Evolutionary conservation across 2,797 vertebrate species (phyloP), one percentile per base, ranked within the genome.

Genomic region (Siniperca scherzeri): DNA sequence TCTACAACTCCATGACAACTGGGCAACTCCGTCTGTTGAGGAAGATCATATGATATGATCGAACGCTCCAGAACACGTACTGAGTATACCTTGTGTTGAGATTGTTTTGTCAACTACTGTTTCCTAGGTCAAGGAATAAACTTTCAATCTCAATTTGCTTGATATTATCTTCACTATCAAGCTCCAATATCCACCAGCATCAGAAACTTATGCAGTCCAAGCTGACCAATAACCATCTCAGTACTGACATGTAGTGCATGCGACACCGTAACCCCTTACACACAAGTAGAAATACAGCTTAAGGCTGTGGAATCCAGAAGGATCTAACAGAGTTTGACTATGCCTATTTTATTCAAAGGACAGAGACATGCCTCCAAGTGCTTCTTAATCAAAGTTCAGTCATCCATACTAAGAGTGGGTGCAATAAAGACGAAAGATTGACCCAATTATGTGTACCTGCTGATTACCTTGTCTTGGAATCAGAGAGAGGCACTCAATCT

Each of bases 331-430:
- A 79, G 27, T 84, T 82, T 59, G 74, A 71, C 56, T 25, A 4
- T 40, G 33, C 55, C 30, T 44, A 0, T 78, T 79, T 56, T 62
- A 69, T 82, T 88, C 66, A 69, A 83, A 87, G 74, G 75, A 61
- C 60, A 66, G 40, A 70, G 67, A 78, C 68, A 30, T 68, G 42
- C 60, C 71, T 82, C 59, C 10, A 66, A 83, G 87, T 87, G 81
- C 81, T 65, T 86, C 70, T 87, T 92, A 88, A 92, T 92, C 88
- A 91, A 81, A 89, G 80, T 87, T 84, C 85, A 89, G 71, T 87
- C 88, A 86, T 88, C 79, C 81, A 72, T 82, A 56, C 62, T 7
- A 74, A 70, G 83, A 88, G 75, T 62, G 50, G 22, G 77, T 56
- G 80, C 75, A 84, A 73, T 82, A 78, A 87, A 86, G 84, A 72